A percentile compares a stretch with the other conserved stretches of the same genome.
phyloP scores from a whole-genome alignment of 1,140 invertebrate species.

The Asobara japonica region DNA sequence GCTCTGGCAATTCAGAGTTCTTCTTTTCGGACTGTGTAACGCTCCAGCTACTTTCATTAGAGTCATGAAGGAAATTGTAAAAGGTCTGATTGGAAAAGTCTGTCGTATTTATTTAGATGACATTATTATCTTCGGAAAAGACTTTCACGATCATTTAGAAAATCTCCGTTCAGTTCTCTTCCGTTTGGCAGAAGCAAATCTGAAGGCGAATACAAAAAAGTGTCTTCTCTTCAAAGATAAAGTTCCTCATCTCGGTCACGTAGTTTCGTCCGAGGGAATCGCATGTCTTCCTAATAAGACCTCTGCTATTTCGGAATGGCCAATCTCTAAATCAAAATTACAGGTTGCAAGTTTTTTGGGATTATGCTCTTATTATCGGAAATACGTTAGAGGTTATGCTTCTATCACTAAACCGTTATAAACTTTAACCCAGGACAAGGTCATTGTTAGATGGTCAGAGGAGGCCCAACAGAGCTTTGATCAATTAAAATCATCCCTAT shows the following conservation, averaged over 20 bases:
- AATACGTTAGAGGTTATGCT: slow-evolving; percentile 39
- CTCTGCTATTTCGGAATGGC: slow-evolving; percentile 1
- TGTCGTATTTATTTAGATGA: slow-evolving; percentile 52
- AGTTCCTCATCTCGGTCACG: slow-evolving; percentile 43
- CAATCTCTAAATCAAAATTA: slow-evolving; percentile 4
- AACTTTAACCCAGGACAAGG: slow-evolving; percentile 20
- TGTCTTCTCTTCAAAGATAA: slow-evolving; percentile 36
- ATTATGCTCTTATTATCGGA: slow-evolving; percentile 34
- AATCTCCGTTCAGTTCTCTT: slow-evolving; percentile 37
- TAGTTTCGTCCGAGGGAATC: slow-evolving; percentile 37
- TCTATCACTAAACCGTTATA: slow-evolving; percentile 16
- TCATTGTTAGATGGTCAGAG: background rate
- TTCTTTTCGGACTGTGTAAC: slow-evolving; percentile 55
- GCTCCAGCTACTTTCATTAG: background rate
- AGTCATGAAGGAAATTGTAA: slow-evolving; percentile 17
- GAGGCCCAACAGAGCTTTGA: slow-evolving; percentile 15
- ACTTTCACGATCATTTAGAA: slow-evolving; percentile 41
- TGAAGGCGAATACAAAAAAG: slow-evolving; percentile 39
- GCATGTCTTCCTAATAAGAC: slow-evolving; percentile 29
- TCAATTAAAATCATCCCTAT: slow-evolving; percentile 24
- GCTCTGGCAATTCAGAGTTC: slow-evolving; percentile 47
- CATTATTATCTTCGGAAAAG: slow-evolving; percentile 40
- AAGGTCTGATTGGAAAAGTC: slow-evolving; percentile 34
- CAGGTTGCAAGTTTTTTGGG: slow-evolving; percentile 38
- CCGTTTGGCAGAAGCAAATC: slow-evolving; percentile 30